phyloP scores from a whole-genome alignment of 2,113 vertebrate genomes.

The Petaurus breviceps region DNA sequence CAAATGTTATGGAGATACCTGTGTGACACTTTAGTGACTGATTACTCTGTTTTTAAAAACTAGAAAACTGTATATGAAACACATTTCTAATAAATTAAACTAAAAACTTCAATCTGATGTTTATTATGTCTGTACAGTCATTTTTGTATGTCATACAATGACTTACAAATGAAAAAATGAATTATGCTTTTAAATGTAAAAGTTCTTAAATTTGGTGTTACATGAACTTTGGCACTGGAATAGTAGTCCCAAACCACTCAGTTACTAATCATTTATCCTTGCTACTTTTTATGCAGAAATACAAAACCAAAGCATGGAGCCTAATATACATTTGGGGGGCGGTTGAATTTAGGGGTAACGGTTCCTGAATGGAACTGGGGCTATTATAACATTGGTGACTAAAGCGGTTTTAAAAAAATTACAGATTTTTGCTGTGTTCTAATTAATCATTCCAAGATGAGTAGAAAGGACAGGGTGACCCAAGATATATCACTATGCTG shows the following conservation, averaged over 20 bases:
- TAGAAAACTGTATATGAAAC: background rate
- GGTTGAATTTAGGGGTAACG: background rate
- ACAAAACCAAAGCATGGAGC: background rate
- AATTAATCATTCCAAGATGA: background rate
- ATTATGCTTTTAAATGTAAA: constrained; percentile 11
- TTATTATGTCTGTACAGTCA: constrained; percentile 11
- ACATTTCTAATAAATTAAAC: background rate
- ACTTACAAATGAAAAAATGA: constrained; percentile 42
- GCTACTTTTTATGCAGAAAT: background rate
- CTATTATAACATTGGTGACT: background rate
- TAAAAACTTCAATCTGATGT: constrained; percentile 3
- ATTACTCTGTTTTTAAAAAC: constrained; percentile 34
- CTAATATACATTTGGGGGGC: background rate
- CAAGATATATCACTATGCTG: background rate
- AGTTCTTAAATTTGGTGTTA: constrained; percentile 8
- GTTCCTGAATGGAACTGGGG: background rate
- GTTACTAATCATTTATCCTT: constrained; percentile 27
- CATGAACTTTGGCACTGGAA: background rate
- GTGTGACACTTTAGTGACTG: constrained; percentile 35
- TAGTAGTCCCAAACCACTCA: background rate
- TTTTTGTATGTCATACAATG: constrained; percentile 26
- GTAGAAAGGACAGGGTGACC: background rate
- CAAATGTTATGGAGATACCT: constrained; percentile 17
- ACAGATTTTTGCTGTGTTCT: background rate
- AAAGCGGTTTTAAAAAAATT: background rate